phyloP scores from a whole-genome alignment of 2,888 invertebrate genomes.

The Agriopis marginaria region DNA sequence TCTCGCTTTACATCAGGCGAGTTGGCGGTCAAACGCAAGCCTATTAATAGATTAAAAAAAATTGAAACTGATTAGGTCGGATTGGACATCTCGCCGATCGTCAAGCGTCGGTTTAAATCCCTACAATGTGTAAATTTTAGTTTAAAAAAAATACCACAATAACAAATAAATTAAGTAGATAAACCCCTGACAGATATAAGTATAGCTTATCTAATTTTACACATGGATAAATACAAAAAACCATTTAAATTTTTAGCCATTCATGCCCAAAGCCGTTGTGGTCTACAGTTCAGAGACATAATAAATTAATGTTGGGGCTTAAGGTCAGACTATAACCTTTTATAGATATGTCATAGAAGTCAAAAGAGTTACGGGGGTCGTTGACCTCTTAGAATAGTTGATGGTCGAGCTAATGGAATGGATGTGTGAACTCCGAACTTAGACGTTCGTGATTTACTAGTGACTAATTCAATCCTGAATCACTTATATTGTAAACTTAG shows the following conservation, averaged over 20 bases:
- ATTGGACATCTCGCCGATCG: too few species aligned
- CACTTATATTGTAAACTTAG: neutral
- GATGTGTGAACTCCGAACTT: slow-evolving; percentile 11
- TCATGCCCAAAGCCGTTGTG: neutral
- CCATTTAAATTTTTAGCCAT: slow-evolving; percentile 4
- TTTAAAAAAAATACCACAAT: neutral
- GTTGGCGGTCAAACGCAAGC: too few species aligned
- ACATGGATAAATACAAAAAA: slow-evolving; percentile 9
- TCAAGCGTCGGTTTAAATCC: too few species aligned
- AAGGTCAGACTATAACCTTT: slow-evolving; percentile 1
- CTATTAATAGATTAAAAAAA: too few species aligned
- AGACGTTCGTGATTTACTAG: neutral
- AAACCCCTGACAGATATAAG: neutral
- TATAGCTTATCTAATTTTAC: slow-evolving; percentile 1
- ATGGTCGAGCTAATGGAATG: slow-evolving; percentile 1
- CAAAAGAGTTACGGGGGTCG: slow-evolving; percentile 5
- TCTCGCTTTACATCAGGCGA: too few species aligned
- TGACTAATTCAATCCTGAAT: neutral
- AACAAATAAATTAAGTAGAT: too few species aligned
- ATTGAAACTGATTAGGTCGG: too few species aligned
- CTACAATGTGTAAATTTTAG: too few species aligned
- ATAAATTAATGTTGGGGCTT: slow-evolving; percentile 1
- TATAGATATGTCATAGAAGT: slow-evolving; percentile 5
- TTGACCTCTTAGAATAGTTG: neutral
- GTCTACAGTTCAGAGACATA: neutral